Conservation (phyloP, 2,113 vertebrate genomes). For the Cryptotis parvus region DNA sequence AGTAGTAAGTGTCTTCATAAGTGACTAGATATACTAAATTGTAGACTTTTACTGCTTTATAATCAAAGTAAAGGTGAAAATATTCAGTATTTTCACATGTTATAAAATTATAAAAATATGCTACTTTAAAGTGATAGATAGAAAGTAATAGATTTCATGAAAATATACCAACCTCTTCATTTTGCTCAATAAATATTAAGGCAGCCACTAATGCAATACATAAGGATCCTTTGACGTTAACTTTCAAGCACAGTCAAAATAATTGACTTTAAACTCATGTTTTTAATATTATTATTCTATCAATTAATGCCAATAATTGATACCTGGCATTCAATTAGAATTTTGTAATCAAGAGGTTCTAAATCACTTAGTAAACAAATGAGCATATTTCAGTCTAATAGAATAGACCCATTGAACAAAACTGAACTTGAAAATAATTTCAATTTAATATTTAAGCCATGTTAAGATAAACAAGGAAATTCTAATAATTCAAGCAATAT, state of each 20-base stretch:
- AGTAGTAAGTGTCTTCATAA: background rate
- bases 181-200: background rate
- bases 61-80: background rate
- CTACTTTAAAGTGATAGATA: no score
- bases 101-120: background rate
- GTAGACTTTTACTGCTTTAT: background rate
- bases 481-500: no score
- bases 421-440: background rate
- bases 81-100: background rate
- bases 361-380: no score
- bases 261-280: slow-evolving; percentile 10
- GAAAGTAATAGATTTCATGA: slow-evolving; percentile 18
- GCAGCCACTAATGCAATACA: background rate
- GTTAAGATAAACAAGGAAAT: no score
- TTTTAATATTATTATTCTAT: background rate
- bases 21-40: background rate
- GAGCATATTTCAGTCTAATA: background rate
- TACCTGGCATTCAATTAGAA: background rate
- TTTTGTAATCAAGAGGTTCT: no score
- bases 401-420: background rate
- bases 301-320: background rate
- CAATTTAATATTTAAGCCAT: background rate
- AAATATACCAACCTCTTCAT: background rate
- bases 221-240: background rate
- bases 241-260: slow-evolving; percentile 8